phyloP scores from a whole-genome alignment of 2,113 vertebrate species.

The Ailuropoda melanoleuca region DNA sequence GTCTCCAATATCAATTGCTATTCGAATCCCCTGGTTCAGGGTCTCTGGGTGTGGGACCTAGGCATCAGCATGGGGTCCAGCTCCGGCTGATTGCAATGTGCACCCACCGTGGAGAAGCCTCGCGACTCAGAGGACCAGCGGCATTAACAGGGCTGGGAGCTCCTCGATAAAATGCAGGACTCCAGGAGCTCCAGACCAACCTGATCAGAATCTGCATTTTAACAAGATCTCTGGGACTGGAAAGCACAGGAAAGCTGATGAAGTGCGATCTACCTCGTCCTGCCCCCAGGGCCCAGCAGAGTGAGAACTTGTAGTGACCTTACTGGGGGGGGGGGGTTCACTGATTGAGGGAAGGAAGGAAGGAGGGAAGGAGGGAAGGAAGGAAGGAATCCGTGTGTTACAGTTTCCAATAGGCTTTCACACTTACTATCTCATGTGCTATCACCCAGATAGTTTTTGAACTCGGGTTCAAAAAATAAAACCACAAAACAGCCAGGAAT shows the following conservation, averaged over 20 bases:
- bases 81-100: not conserved
- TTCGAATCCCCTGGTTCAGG: not conserved
- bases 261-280: too few relatives aligned
- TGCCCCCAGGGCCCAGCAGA: too few relatives aligned
- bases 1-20: too few relatives aligned
- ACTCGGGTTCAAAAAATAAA: not conserved
- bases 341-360: not conserved
- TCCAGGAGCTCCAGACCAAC: not conserved
- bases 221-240: not conserved
- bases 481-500: not conserved
- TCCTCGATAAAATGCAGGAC: not conserved
- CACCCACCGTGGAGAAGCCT: not conserved
- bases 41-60: rapidly evolving
- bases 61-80: not conserved
- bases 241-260: not conserved
- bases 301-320: rapidly evolving
- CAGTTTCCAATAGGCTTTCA: not conserved
- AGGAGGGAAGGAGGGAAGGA: not conserved
- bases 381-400: not conserved
- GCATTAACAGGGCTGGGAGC: not conserved
- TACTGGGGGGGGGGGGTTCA: rapidly evolving
- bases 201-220: not conserved
- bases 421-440: not conserved
- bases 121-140: not conserved
- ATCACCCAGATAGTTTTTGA: not conserved